Percentiles rank a stretch among this genome's conserved stretches.
Evolutionary conservation across 1,140 invertebrate species (phyloP).

Genomic region (Sminthurinus signatus): DNA sequence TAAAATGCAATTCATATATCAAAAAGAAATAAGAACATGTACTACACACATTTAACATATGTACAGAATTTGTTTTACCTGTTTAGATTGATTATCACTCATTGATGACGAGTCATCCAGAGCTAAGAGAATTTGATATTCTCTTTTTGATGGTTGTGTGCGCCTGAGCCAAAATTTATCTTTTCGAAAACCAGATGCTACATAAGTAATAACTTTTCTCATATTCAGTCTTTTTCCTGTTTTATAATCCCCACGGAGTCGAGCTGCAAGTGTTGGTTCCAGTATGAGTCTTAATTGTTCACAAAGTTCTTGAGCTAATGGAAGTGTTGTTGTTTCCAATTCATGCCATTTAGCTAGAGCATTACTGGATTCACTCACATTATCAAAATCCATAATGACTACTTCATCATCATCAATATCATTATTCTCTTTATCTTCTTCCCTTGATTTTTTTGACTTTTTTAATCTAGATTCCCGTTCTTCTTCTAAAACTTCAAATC

Average conservation of each 20-base stretch:
- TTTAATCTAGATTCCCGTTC: slow-evolving; percentile 42
- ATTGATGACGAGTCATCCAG: slow-evolving; percentile 95
- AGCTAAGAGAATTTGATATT: slow-evolving; percentile 95
- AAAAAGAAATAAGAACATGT: too few species aligned
- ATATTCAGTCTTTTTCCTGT: slow-evolving; percentile 97
- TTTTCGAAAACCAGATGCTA: slow-evolving; percentile 97
- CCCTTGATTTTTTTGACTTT: neutral
- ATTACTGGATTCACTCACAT: slow-evolving; percentile 47
- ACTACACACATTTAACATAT: slow-evolving; percentile 1
- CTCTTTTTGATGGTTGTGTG: slow-evolving; percentile 88
- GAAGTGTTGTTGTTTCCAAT: slow-evolving; percentile 55
- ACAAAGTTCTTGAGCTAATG: slow-evolving; percentile 78
- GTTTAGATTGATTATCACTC: slow-evolving; percentile 80
- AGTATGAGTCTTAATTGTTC: slow-evolving; percentile 89
- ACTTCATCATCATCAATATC: slow-evolving; percentile 42
- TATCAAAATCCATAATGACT: slow-evolving; percentile 34
- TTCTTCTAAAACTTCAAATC: slow-evolving; percentile 22
- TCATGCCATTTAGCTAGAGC: slow-evolving; percentile 47
- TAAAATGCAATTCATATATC: too few species aligned
- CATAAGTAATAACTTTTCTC: slow-evolving; percentile 93
- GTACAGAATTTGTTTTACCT: slow-evolving; percentile 46
- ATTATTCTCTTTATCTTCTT: slow-evolving; percentile 11
- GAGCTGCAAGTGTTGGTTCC: slow-evolving; percentile 87
- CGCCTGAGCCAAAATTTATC: slow-evolving; percentile 98
- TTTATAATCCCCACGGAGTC: slow-evolving; percentile 88